Evolutionary conservation across 2,797 vertebrate species (phyloP).

Genomic region (Aphelocoma californica): DNA sequence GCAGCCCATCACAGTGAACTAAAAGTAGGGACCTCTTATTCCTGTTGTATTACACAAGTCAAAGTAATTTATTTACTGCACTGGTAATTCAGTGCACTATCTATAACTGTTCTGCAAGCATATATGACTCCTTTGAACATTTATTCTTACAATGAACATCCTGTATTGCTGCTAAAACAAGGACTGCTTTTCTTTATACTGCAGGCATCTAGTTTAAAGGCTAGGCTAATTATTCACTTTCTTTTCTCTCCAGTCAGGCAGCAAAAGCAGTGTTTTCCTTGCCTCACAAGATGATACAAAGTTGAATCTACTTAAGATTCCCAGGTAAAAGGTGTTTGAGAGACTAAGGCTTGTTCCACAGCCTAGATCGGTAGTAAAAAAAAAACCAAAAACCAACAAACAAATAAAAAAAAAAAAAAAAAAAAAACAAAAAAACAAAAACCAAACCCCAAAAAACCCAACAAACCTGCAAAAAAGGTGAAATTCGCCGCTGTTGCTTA

Average conservation of each 20-base stretch:
- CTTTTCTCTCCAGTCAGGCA: neutral
- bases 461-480: neutral
- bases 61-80: neutral
- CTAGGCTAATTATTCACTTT: neutral
- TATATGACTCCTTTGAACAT: neutral
- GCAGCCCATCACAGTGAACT: neutral
- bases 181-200: neutral
- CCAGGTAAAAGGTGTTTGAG: neutral
- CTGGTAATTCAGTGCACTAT: neutral
- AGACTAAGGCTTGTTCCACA: neutral
- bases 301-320: neutral
- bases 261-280: slow-evolving; percentile 10
- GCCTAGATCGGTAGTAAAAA: neutral
- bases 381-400: neutral
- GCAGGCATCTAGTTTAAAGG: neutral
- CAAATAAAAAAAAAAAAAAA: neutral
- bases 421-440: neutral
- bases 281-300: neutral
- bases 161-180: neutral
- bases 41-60: neutral
- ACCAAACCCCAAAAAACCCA: too few species aligned
- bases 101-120: neutral
- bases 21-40: neutral
- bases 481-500: neutral
- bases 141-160: neutral